phyloP scores from a whole-genome alignment of 2,797 vertebrate genomes.

The Helicolenus hilgendorfi region DNA sequence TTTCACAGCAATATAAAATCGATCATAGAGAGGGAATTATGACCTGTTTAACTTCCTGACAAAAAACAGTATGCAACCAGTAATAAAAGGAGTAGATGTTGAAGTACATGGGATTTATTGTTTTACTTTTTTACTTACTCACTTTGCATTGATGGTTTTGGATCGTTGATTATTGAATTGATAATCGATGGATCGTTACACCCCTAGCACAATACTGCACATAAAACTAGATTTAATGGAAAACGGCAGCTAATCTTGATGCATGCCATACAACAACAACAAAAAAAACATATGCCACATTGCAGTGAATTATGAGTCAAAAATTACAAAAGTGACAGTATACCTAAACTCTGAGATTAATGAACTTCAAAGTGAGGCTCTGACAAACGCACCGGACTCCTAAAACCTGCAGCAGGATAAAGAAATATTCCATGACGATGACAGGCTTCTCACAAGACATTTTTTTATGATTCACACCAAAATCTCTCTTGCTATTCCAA shows the following conservation, averaged over 20 bases:
- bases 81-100: too few relatives aligned
- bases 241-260: neutral
- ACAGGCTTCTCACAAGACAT: neutral
- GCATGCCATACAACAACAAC: neutral
- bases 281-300: neutral
- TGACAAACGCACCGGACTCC: slow-evolving; percentile 20
- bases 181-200: too few relatives aligned
- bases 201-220: neutral
- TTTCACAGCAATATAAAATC: too few relatives aligned
- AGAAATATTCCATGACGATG: neutral
- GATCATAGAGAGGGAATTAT: too few relatives aligned
- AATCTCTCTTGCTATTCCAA: slow-evolving; percentile 7
- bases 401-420: slow-evolving; percentile 25
- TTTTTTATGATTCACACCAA: slow-evolving; percentile 30
- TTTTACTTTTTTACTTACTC: too few relatives aligned
- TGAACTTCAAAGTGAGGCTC: neutral
- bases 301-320: slow-evolving; percentile 24
- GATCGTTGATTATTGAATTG: too few relatives aligned
- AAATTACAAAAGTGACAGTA: slow-evolving; percentile 15
- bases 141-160: too few relatives aligned
- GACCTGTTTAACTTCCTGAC: too few relatives aligned
- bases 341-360: slow-evolving; percentile 48
- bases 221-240: neutral
- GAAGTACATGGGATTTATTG: too few relatives aligned
- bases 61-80: too few relatives aligned